Conservation (phyloP, 2,888 invertebrate species). For the Ochlodes sylvanus region DNA sequence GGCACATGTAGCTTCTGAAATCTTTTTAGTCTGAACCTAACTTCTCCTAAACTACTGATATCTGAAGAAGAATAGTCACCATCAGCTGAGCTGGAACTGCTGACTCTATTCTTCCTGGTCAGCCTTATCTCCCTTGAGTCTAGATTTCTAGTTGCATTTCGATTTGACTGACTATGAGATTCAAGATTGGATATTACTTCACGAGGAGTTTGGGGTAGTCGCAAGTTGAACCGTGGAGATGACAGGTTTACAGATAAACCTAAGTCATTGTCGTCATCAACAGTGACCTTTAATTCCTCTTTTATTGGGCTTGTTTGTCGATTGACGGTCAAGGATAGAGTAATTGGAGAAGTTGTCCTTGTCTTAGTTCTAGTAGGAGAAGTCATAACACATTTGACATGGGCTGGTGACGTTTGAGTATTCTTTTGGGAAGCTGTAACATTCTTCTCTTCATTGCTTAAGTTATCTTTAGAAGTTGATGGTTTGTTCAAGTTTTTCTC, state of each 20-base stretch:
- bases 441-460: constrained; percentile 52
- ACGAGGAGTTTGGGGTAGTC: constrained; percentile 66
- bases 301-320: constrained; percentile 71
- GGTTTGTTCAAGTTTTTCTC: constrained; percentile 70
- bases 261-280: constrained; percentile 54
- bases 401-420: constrained; percentile 79
- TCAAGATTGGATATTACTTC: constrained; percentile 68
- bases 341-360: constrained; percentile 74
- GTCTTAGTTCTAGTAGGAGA: constrained; percentile 75
- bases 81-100: constrained; percentile 70
- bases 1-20: constrained; percentile 52
- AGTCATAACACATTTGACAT: constrained; percentile 75
- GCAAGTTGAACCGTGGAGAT: constrained; percentile 73
- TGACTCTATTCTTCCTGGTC: constrained; percentile 34
- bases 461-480: constrained; percentile 60
- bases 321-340: constrained; percentile 57
- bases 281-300: constrained; percentile 51
- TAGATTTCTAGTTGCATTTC: neutral
- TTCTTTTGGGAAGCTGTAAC: constrained; percentile 65
- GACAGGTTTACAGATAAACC: constrained; percentile 74
- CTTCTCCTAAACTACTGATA: constrained; percentile 77
- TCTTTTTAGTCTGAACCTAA: constrained; percentile 60
- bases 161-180: constrained; percentile 28
- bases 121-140: constrained; percentile 2
- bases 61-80: constrained; percentile 73